Conservation (phyloP, 2,797 vertebrate genomes). For the Molossus alvarezi region DNA sequence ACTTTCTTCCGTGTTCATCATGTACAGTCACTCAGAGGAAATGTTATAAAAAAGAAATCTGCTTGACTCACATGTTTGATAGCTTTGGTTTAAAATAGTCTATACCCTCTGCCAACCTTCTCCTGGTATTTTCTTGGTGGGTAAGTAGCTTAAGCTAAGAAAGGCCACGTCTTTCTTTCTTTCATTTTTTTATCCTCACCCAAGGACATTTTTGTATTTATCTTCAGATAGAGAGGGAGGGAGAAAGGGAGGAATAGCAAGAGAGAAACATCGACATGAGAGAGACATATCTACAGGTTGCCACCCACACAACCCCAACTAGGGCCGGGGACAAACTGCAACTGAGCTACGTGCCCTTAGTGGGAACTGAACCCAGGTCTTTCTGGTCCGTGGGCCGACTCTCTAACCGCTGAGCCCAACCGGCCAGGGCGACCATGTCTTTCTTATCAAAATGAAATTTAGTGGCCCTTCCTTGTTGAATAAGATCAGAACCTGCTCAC, state of each 20-base stretch:
- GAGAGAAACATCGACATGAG: too few relatives aligned
- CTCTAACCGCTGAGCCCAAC: too few relatives aligned
- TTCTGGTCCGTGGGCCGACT: too few relatives aligned
- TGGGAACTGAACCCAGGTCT: too few relatives aligned
- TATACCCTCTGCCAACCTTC: background rate
- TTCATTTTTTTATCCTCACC: too few relatives aligned
- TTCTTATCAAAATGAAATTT: constrained; percentile 39
- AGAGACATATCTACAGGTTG: too few relatives aligned
- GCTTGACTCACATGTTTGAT: background rate
- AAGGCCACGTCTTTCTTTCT: background rate
- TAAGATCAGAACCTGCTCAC: background rate
- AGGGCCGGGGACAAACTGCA: too few relatives aligned
- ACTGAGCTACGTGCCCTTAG: too few relatives aligned
- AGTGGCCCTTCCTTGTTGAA: background rate
- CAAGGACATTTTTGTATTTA: too few relatives aligned
- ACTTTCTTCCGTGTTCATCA: background rate
- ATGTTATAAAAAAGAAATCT: constrained; percentile 24
- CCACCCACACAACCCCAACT: too few relatives aligned
- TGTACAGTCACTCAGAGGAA: background rate
- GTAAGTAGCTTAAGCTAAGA: background rate
- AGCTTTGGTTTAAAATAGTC: constrained; percentile 19
- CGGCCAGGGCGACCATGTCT: background rate
- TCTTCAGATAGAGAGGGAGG: too few relatives aligned
- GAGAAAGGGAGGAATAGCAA: too few relatives aligned
- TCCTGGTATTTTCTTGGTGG: constrained; percentile 4